Conservation (phyloP, 2,113 vertebrate genomes). For the Hydropotes inermis region DNA sequence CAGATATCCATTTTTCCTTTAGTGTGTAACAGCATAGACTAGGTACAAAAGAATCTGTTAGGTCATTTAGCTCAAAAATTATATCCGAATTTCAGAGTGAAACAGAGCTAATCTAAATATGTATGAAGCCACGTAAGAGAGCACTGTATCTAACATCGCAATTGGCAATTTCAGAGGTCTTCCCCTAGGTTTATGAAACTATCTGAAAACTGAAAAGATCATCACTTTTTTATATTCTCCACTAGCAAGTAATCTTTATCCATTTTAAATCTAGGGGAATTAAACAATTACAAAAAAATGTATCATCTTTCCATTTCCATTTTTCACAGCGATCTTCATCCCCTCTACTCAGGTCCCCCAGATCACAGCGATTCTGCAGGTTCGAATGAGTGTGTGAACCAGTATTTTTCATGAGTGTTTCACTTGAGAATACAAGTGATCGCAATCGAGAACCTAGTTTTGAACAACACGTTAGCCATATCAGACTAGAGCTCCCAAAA, state of each 20-base stretch:
- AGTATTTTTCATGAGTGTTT: not conserved
- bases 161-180: not conserved
- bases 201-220: not conserved
- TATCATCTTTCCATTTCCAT: not conserved
- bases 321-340: not conserved
- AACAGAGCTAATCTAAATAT: not conserved
- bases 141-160: not conserved
- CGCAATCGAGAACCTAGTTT: not conserved
- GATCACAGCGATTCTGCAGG: not conserved
- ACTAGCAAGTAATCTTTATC: not conserved
- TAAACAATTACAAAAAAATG: not conserved
- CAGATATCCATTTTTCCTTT: not conserved
- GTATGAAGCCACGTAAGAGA: not conserved
- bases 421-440: not conserved
- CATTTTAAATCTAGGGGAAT: not conserved
- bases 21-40: not conserved
- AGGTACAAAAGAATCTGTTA: not conserved
- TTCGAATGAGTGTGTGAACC: not conserved
- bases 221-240: not conserved
- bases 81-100: not conserved
- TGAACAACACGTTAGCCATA: not conserved
- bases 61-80: not conserved
- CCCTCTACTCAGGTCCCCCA: not conserved
- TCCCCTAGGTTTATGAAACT: rapidly evolving
- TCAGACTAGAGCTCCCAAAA: not conserved